These are phyloP conservation scores for Monomorium pharaonis DNA, from an alignment of 1,140 invertebrate species.

Conservation along the genomic window DNA sequence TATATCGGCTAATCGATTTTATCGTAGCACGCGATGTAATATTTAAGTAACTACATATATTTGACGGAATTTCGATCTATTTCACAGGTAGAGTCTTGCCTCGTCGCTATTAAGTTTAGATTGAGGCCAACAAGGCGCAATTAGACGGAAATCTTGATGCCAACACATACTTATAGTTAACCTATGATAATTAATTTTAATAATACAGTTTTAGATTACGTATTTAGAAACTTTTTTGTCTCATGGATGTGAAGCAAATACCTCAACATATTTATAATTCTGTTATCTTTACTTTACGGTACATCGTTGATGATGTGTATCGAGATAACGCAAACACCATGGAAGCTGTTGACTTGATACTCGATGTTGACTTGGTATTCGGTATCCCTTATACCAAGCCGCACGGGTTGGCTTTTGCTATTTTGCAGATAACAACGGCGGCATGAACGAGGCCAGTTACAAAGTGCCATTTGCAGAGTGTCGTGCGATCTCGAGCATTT, in stretches of 20 bases:
- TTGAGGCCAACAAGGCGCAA: neutral
- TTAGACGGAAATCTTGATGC: constrained; percentile 10
- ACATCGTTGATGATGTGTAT: neutral
- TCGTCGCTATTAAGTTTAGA: neutral
- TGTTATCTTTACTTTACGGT: neutral
- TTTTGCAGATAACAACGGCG: constrained; percentile 70
- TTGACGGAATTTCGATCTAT: constrained; percentile 30
- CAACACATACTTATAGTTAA: neutral
- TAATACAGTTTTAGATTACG: neutral
- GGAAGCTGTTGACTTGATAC: constrained; percentile 59
- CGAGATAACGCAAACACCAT: constrained; percentile 41
- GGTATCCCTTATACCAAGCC: constrained; percentile 57
- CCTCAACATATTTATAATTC: constrained; percentile 40
- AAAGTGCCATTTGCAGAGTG: constrained; percentile 67
- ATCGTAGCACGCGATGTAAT: constrained; percentile 35
- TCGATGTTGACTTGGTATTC: constrained; percentile 59
- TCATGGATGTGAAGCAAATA: constrained; percentile 33
- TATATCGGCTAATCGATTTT: constrained; percentile 14
- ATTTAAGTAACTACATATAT: constrained; percentile 13
- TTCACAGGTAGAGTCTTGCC: neutral
- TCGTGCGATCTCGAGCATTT: constrained; percentile 63
- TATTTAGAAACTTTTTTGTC: neutral
- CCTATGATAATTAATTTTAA: neutral
- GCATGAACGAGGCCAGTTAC: constrained; percentile 69
- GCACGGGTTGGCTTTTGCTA: constrained; percentile 63